A percentile compares a stretch with the other conserved stretches of the same genome.
Evolutionary conservation across 1,140 invertebrate species (phyloP).

Genomic region (Camponotus floridanus): DNA sequence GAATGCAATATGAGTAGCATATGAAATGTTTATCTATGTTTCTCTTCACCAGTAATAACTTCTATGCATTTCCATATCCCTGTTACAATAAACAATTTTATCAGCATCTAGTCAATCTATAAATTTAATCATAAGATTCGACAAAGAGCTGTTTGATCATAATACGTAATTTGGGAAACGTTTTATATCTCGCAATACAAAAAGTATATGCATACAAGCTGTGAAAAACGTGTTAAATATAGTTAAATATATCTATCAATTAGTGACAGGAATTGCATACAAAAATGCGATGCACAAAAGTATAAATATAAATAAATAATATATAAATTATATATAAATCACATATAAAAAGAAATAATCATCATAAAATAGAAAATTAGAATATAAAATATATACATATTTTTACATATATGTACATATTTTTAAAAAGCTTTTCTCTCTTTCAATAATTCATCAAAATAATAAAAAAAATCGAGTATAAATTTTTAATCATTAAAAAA

Average conservation of each 20-base stretch:
- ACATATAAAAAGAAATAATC: constrained; percentile 3
- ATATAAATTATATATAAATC: background rate
- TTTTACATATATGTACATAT: background rate
- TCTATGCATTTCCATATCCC: constrained; percentile 45
- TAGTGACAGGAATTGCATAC: constrained; percentile 34
- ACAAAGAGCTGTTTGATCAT: constrained; percentile 2
- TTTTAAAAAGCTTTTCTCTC: background rate
- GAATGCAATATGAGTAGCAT: background rate
- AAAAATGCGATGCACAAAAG: background rate
- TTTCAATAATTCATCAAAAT: constrained; percentile 4
- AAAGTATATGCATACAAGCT: background rate
- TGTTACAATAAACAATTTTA: constrained; percentile 11
- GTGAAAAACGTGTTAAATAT: background rate
- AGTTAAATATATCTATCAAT: background rate
- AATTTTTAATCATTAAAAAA: background rate
- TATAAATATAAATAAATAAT: background rate
- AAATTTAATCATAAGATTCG: constrained; percentile 4
- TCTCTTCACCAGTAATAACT: constrained; percentile 38
- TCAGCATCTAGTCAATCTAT: constrained; percentile 16
- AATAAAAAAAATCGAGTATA: constrained; percentile 9
- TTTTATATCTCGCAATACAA: background rate
- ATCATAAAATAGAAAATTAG: background rate
- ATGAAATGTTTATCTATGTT: constrained; percentile 2
- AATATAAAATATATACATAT: background rate
- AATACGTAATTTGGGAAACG: background rate